phyloP scores from a whole-genome alignment of 1,140 invertebrate genomes.

The Cydia fagiglandana region DNA sequence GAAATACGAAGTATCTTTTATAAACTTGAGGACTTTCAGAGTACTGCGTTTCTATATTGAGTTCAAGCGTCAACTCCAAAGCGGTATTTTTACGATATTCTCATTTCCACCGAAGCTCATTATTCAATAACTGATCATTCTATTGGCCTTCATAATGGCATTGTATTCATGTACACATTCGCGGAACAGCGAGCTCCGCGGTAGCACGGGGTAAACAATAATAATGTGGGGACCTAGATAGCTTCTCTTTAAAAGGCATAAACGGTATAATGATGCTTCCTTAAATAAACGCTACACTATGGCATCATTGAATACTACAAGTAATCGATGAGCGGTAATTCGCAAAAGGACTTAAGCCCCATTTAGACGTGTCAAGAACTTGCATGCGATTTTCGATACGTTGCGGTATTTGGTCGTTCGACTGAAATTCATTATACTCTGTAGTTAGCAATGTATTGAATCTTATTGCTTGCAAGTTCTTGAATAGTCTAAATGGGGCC shows the following conservation, averaged over 20 bases:
- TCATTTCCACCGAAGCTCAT: conserved; percentile 15
- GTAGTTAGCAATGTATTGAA: no score
- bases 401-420: no score
- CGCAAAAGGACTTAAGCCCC: neutral
- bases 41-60: neutral
- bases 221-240: conserved; percentile 40
- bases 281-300: conserved; percentile 3
- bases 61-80: neutral
- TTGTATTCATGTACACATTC: conserved; percentile 49
- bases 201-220: conserved; percentile 38
- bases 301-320: conserved; percentile 31
- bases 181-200: conserved; percentile 45
- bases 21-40: neutral
- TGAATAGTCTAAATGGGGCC: no score
- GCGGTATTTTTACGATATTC: neutral
- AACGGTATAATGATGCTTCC: conserved; percentile 31
- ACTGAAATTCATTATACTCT: no score
- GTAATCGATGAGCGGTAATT: conserved; percentile 16
- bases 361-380: no score
- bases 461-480: no score
- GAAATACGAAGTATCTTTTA: neutral
- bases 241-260: conserved; percentile 34
- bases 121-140: conserved; percentile 51
- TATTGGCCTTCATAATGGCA: conserved; percentile 51
- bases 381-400: no score